Evolutionary conservation across 2,113 vertebrate species (phyloP).

Genomic region (Pelecanus crispus): DNA sequence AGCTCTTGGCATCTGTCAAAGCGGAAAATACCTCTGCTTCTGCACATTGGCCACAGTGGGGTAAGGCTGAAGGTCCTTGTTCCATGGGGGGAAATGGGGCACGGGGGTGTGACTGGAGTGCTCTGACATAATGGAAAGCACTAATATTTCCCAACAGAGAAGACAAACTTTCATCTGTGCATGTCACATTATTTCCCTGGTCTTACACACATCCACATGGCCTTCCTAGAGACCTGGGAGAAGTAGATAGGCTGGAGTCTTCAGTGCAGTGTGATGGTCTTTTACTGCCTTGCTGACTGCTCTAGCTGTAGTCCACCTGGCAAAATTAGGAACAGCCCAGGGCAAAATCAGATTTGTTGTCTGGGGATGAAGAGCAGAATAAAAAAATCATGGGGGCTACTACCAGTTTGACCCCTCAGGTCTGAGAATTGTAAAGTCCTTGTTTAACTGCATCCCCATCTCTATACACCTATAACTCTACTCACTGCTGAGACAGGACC

Average conservation of each 20-base stretch:
- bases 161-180: not conserved
- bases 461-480: not conserved
- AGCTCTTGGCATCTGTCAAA: not conserved
- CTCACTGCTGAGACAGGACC: not conserved
- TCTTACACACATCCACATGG: fast-evolving
- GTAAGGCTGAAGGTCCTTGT: not conserved
- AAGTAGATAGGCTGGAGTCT: not conserved
- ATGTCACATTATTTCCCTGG: not conserved
- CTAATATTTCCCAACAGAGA: not conserved
- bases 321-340: not conserved
- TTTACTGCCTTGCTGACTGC: not conserved
- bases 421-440: not conserved
- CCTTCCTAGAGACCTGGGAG: not conserved
- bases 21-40: not conserved
- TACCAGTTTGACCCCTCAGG: not conserved
- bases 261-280: not conserved
- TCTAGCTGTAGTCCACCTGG: not conserved
- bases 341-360: not conserved
- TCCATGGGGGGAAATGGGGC: not conserved
- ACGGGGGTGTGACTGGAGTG: not conserved
- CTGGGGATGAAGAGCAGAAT: not conserved
- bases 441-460: not conserved
- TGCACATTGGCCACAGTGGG: not conserved
- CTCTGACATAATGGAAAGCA: not conserved
- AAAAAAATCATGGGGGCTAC: not conserved